phyloP scores from a whole-genome alignment of 2,888 invertebrate genomes.

The Leptura quadrifasciata region DNA sequence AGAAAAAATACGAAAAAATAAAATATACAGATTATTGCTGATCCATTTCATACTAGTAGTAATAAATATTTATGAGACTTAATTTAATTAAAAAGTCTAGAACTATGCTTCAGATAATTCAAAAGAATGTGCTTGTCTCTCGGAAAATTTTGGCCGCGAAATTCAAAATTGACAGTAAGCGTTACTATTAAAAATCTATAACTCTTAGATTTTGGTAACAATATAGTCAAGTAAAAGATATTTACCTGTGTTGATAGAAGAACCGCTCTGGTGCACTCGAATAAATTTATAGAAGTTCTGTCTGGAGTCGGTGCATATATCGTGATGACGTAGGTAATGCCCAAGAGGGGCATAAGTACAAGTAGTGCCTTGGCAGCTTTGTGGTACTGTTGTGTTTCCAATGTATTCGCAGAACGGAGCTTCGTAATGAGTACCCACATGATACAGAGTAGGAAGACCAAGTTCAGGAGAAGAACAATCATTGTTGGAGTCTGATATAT shows the following conservation, averaged over 20 bases:
- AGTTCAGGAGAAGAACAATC: conserved; percentile 87
- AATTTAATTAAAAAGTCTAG: no score
- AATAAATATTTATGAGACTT: no score
- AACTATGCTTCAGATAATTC: no score
- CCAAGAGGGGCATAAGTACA: conserved; percentile 94
- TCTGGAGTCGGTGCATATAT: conserved; percentile 89
- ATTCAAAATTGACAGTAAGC: no score
- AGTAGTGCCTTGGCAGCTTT: conserved; percentile 94
- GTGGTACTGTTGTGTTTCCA: conserved; percentile 92
- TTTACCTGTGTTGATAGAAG: conserved; percentile 93
- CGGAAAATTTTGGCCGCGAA: no score
- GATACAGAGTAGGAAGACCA: conserved; percentile 87
- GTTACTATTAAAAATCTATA: no score
- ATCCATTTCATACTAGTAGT: no score
- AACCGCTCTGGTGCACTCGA: conserved; percentile 86
- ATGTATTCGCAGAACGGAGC: conserved; percentile 90
- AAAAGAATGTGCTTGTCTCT: no score
- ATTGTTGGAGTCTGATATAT: conserved; percentile 91
- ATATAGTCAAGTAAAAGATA: no score
- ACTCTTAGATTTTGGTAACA: no score
- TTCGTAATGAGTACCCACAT: conserved; percentile 97
- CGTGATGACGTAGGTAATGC: conserved; percentile 92
- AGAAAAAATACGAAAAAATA: no score
- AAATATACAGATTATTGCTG: no score
- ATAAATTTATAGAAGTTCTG: conserved; percentile 83